phyloP scores from a whole-genome alignment of 2,888 invertebrate species.

The Torymus tubicola region DNA sequence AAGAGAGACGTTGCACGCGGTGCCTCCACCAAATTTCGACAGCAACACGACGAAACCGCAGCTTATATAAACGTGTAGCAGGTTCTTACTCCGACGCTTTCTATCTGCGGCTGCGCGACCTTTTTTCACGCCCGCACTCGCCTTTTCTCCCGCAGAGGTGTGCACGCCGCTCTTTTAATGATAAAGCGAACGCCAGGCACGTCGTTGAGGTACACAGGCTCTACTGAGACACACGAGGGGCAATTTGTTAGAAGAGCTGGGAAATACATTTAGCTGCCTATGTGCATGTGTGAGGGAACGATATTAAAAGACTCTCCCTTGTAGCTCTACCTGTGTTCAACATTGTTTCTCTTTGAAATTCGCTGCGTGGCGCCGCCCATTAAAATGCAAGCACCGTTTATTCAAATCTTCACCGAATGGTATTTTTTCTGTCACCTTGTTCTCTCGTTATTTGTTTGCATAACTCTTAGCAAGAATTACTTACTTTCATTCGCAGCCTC shows the following conservation, averaged over 20 bases:
- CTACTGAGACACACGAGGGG: constrained; percentile 11
- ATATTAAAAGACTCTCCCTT: no score
- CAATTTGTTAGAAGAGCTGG: constrained; percentile 35
- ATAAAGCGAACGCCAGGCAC: constrained; percentile 13
- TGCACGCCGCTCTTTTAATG: constrained; percentile 15
- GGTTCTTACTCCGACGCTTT: neutral
- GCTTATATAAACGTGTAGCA: neutral
- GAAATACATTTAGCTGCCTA: no score
- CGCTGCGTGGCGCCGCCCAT: neutral
- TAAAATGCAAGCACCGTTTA: constrained; percentile 19
- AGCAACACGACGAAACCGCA: no score
- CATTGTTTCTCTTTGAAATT: constrained; percentile 19
- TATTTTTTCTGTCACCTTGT: neutral
- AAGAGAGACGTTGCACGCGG: neutral
- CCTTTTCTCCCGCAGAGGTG: neutral
- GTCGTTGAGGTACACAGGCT: neutral
- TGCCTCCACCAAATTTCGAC: neutral
- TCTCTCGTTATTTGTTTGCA: no score
- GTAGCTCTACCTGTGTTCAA: no score
- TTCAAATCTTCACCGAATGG: constrained; percentile 8
- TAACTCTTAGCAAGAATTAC: no score
- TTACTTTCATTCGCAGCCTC: no score
- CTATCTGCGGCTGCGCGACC: neutral
- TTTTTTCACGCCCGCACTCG: constrained; percentile 2
- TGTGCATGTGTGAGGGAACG: no score